Evolutionary conservation across 2,888 invertebrate genomes (phyloP).

Genomic region (Stramonita haemastoma): DNA sequence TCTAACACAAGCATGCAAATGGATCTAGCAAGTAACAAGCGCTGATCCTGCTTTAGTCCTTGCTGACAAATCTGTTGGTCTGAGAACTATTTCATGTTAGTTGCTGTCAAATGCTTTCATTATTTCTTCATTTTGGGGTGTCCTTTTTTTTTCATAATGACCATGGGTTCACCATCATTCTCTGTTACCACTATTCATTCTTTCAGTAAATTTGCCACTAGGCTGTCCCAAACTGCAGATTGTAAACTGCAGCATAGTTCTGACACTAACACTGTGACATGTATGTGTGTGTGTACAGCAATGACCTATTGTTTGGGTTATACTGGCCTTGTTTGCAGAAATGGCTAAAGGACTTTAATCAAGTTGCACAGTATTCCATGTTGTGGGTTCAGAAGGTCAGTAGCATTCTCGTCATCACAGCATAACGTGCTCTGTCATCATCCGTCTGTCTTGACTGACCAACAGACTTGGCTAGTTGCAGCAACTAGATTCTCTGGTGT

Average conservation of each 20-base stretch:
- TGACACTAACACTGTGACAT: too few relatives aligned
- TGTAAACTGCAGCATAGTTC: too few relatives aligned
- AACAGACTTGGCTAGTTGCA: not conserved
- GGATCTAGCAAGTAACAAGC: too few relatives aligned
- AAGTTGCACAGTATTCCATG: constrained; percentile 48
- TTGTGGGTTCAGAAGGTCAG: constrained; percentile 52
- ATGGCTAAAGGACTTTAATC: constrained; percentile 46
- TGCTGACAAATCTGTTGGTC: not conserved
- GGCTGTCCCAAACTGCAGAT: too few relatives aligned
- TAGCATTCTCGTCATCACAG: not conserved
- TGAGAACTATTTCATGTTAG: not conserved
- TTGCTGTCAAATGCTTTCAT: not conserved
- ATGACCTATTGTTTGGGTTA: not conserved
- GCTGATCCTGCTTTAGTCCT: too few relatives aligned
- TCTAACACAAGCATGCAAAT: too few relatives aligned
- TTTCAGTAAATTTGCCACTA: too few relatives aligned
- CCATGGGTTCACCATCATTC: too few relatives aligned
- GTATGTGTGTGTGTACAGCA: not conserved
- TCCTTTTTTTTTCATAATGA: too few relatives aligned
- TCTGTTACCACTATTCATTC: too few relatives aligned
- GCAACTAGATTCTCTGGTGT: not conserved
- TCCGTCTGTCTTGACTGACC: not conserved
- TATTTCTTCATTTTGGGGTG: not conserved
- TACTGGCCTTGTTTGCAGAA: constrained; percentile 45
- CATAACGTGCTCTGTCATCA: not conserved